Base-by-base conservation (phyloP, 2,888 invertebrate genomes). In the Rotaria macrura region DNA sequence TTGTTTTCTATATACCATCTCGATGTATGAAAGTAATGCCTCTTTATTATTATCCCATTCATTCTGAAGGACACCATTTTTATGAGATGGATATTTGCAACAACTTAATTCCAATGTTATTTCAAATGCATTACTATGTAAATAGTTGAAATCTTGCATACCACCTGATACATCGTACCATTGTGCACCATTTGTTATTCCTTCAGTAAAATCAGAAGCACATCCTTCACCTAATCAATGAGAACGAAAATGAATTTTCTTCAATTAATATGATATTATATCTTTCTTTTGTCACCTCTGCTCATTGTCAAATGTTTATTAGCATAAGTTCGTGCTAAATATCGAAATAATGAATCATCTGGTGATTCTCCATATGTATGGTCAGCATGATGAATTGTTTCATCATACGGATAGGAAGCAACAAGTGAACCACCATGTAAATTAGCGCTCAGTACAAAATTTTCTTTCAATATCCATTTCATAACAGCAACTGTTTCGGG, bases 121-220 rank as follows among this genome's bases (percentile, higher is more conserved):
- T 91, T 98, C 98, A 93, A 97, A 94, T 89, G 95, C 95, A 89
- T 95, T 96, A 4, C 96, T 94, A 89, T 94, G 93, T 0, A 96
- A 89, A 90, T 99, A 99, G 92, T 97, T 98, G 94, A 96, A 99
- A 91, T 99, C 99, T 91, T 98, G 98, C 98, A 99, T 99, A 12
- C 98, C 98, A 0, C 65, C 65, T 65, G 65, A 7, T 34, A 90
- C 89, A 88, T 90, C 89, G 89, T 97, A 98, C 99, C 99, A 99
- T 87, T 94, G 93, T 12, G 97, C 97, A 0, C 99, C 99, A 90
- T 99, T 99, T 0, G 95, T 96, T 86, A 97, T 96, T 10, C 99
- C 99, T 55, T 93, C 93, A 0, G 93, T 91, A 89, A 99, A 99
- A 40, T 92, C 92, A 89, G 97, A 96, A 10, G 93, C 88, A 84